Evolutionary conservation across 2,113 vertebrate species (phyloP).

Genomic region (Leucopternis melanops): DNA sequence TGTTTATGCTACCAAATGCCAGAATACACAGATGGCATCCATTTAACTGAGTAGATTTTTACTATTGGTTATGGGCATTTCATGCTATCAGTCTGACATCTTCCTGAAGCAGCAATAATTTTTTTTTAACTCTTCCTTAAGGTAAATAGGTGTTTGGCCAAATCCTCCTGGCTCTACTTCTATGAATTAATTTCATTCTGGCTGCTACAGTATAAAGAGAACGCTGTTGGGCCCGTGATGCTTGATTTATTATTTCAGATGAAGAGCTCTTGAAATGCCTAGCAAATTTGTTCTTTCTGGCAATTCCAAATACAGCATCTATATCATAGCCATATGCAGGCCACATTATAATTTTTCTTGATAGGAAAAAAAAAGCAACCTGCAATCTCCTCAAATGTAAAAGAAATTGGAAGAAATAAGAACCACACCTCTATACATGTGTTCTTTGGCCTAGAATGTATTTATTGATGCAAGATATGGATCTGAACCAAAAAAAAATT

Average conservation of each 20-base stretch:
- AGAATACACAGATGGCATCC: slow-evolving; percentile 14
- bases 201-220: background rate
- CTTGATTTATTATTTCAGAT: background rate
- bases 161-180: background rate
- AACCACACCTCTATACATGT: background rate
- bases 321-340: background rate
- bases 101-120: background rate
- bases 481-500: too few relatives aligned
- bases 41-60: background rate
- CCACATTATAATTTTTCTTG: background rate
- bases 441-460: background rate
- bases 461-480: background rate
- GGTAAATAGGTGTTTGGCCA: background rate
- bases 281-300: background rate
- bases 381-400: background rate
- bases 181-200: background rate
- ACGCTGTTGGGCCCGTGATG: background rate
- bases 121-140: background rate
- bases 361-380: background rate
- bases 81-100: background rate
- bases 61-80: background rate
- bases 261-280: background rate
- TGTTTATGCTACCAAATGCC: background rate
- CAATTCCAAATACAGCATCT: background rate
- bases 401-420: background rate